phyloP scores from a whole-genome alignment of 2,888 invertebrate species.

The Ischnura elegans region DNA sequence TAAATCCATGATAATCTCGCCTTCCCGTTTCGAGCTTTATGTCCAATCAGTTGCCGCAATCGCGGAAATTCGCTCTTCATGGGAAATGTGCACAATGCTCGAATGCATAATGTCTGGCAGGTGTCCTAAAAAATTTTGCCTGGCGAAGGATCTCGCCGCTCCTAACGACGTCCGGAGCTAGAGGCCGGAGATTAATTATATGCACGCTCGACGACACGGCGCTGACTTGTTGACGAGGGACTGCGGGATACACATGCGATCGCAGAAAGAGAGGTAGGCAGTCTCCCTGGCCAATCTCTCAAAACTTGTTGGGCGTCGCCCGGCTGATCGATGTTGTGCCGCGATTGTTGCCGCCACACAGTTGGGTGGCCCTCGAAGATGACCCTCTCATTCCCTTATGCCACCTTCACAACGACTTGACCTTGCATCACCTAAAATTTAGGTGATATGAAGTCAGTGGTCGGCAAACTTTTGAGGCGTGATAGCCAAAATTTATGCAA shows the following conservation, averaged over 20 bases:
- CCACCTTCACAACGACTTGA: too few relatives aligned
- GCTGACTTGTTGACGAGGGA: slow-evolving; percentile 8
- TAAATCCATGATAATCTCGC: too few relatives aligned
- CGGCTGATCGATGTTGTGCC: neutral
- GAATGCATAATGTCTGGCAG: neutral
- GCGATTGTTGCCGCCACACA: neutral
- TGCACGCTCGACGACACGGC: slow-evolving; percentile 26
- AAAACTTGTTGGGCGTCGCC: neutral
- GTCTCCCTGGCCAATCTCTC: neutral
- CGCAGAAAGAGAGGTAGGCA: neutral
- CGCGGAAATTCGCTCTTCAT: too few relatives aligned
- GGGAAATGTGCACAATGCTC: too few relatives aligned
- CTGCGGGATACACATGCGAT: neutral
- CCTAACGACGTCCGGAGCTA: neutral
- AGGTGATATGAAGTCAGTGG: too few relatives aligned
- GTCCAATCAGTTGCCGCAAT: too few relatives aligned
- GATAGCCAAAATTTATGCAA: too few relatives aligned
- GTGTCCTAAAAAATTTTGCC: neutral
- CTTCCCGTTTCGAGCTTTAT: too few relatives aligned
- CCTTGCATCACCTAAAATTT: too few relatives aligned
- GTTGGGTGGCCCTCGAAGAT: neutral
- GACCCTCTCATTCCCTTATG: neutral
- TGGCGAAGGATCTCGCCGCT: neutral
- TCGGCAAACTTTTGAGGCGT: too few relatives aligned
- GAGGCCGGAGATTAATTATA: neutral